Conservation (phyloP, 2,888 invertebrate genomes). For the Drosophila putrida region DNA sequence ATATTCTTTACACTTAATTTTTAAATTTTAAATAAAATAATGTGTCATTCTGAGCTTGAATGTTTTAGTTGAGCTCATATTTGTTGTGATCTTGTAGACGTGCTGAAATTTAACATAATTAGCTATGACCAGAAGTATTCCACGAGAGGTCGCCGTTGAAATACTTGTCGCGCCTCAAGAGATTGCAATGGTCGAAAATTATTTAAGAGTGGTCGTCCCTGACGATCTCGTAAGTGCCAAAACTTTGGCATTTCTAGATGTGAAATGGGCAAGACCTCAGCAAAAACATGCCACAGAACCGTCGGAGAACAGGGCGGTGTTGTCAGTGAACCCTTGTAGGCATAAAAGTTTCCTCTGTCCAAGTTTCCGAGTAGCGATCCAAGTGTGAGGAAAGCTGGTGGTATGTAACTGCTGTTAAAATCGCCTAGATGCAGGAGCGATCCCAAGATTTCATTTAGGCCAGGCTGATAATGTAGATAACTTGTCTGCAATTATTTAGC, state of each 20-base stretch:
- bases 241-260: conserved; percentile 74
- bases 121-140: conserved; percentile 46
- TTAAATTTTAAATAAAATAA: too few relatives aligned
- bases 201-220: conserved; percentile 56
- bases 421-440: conserved; percentile 59
- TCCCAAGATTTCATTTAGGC: conserved; percentile 69
- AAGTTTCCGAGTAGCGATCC: conserved; percentile 76
- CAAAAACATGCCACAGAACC: conserved; percentile 90
- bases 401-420: conserved; percentile 72
- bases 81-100: too few relatives aligned
- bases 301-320: conserved; percentile 90
- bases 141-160: conserved; percentile 84
- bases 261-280: conserved; percentile 86
- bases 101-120: not conserved
- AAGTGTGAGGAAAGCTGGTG: conserved; percentile 66
- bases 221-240: conserved; percentile 71
- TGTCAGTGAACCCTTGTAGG: conserved; percentile 89
- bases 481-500: conserved; percentile 26
- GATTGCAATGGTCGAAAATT: conserved; percentile 76
- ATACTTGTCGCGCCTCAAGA: conserved; percentile 68
- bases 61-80: too few relatives aligned
- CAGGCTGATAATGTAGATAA: conserved; percentile 59
- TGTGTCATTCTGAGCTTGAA: too few relatives aligned
- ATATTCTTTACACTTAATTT: too few relatives aligned
- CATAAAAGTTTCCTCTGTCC: conserved; percentile 75